Evolutionary conservation across 1,140 invertebrate species (phyloP), one percentile per base, ranked within the genome.

Genomic region (Centruroides sculpturatus): DNA sequence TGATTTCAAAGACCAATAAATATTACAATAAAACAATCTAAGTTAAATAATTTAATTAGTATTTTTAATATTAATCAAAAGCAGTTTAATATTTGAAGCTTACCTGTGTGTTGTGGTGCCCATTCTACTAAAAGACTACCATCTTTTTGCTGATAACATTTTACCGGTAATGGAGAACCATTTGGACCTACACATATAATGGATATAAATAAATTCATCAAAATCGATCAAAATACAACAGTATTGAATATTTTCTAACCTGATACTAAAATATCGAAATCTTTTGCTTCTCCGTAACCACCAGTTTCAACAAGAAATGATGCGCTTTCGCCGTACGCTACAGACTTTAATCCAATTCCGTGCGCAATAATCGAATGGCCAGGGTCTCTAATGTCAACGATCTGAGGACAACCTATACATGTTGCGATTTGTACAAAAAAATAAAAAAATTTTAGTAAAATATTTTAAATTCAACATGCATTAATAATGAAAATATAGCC

Each of bases 101-200:
- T 64, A 66, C 74, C 76, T 56, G 70, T 71, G 56, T 69, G 57
- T 66, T 84, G 84, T 11, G 93, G 88, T 9, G 86, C 91, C 70
- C 89, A 96, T 74, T 97, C 92, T 0, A 90, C 92, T 69, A 94
- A 81, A 50, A 96, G 76, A 71, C 91, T 86, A 10, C 91, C 91
- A 68, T 94, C 92, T 72, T 94, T 90, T 64, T 94, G 94, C 72
- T 94, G 90, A 73, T 95, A 96, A 74, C 92, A 96, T 58, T 87
- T 78, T 2, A 97, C 92, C 0, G 92, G 91, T 35, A 98, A 81
- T 0, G 92, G 91, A 35, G 62, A 65, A 7, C 92, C 87, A 48
- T 84, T 86, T 0, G 94, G 91, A 11, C 93, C 79, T 78, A 66
- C 58, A n/a, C n/a, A n/a, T n/a, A n/a, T n/a, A n/a, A n/a, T n/a